A percentile compares a stretch with the other conserved stretches of the same genome.
Evolutionary conservation across 2,113 vertebrate species (phyloP).

Genomic region (Ciconia maguari): DNA sequence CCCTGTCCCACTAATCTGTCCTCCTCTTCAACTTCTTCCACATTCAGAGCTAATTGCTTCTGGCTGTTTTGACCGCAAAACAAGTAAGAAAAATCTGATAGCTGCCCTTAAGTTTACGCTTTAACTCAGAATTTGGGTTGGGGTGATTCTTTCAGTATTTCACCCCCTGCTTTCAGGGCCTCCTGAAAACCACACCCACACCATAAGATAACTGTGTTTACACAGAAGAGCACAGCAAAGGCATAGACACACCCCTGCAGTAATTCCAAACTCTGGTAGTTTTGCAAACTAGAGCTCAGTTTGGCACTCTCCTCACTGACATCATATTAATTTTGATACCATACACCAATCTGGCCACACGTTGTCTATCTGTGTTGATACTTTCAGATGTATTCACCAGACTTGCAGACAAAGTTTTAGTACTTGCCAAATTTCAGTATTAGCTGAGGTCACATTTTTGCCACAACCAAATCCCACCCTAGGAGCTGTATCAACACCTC

Average conservation of each 20-base stretch:
- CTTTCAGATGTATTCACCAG: neutral
- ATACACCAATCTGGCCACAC: neutral
- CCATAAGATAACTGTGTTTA: neutral
- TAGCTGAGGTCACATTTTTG: neutral
- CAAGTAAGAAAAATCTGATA: neutral
- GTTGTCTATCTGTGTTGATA: neutral
- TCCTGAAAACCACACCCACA: constrained; percentile 7
- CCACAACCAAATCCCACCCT: neutral
- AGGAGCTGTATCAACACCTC: neutral
- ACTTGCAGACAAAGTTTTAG: neutral
- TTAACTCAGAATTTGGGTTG: neutral
- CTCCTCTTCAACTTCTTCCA: neutral
- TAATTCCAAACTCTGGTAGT: neutral
- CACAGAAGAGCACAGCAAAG: neutral
- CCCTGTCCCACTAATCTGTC: neutral
- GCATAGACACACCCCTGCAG: neutral
- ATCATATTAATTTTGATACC: neutral
- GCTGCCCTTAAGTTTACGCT: neutral
- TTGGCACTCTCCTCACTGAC: neutral
- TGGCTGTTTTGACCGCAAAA: neutral
- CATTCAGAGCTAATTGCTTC: neutral
- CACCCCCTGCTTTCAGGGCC: neutral
- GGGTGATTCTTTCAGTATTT: neutral
- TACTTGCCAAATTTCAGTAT: neutral
- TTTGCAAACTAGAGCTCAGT: neutral